phyloP scores from a whole-genome alignment of 2,797 vertebrate genomes.

The Lycodopsis pacificus region DNA sequence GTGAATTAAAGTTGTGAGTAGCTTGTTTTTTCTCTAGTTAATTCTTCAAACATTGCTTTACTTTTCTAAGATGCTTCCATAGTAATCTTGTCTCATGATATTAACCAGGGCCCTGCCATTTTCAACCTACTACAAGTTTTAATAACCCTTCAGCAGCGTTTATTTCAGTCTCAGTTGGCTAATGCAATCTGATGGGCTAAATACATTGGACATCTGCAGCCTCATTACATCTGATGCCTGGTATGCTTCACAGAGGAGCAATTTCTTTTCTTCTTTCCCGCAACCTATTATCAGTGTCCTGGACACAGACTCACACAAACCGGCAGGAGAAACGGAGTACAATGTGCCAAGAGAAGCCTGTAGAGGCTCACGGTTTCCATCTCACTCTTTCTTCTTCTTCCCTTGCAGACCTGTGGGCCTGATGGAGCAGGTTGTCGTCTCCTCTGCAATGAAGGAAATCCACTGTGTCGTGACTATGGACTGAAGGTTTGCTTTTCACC shows the following conservation, averaged over 20 bases:
- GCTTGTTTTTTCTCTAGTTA: neutral
- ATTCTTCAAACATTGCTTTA: neutral
- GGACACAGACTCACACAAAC: constrained; percentile 26
- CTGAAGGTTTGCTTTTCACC: constrained; percentile 69
- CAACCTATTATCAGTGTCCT: constrained; percentile 49
- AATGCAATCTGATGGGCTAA: constrained; percentile 40
- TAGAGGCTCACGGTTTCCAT: constrained; percentile 63
- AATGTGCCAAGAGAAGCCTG: constrained; percentile 55
- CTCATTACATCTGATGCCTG: constrained; percentile 37
- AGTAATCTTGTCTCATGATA: neutral
- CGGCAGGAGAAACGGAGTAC: constrained; percentile 8
- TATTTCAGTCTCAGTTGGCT: constrained; percentile 43
- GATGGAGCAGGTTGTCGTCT: constrained; percentile 55
- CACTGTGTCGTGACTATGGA: constrained; percentile 43
- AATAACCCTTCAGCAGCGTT: constrained; percentile 18
- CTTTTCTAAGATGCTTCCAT: neutral
- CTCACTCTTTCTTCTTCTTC: constrained; percentile 47
- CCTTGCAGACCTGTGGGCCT: constrained; percentile 46
- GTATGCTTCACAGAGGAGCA: constrained; percentile 11
- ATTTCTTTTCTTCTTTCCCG: neutral
- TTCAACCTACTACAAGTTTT: constrained; percentile 26
- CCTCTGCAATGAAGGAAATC: constrained; percentile 51
- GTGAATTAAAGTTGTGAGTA: neutral
- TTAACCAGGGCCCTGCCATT: constrained; percentile 5
- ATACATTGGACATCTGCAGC: constrained; percentile 41